Percentiles rank a stretch among this genome's conserved stretches.
Evolutionary conservation across 2,888 invertebrate genomes (phyloP).

Genomic region (Byasa hedistus): DNA sequence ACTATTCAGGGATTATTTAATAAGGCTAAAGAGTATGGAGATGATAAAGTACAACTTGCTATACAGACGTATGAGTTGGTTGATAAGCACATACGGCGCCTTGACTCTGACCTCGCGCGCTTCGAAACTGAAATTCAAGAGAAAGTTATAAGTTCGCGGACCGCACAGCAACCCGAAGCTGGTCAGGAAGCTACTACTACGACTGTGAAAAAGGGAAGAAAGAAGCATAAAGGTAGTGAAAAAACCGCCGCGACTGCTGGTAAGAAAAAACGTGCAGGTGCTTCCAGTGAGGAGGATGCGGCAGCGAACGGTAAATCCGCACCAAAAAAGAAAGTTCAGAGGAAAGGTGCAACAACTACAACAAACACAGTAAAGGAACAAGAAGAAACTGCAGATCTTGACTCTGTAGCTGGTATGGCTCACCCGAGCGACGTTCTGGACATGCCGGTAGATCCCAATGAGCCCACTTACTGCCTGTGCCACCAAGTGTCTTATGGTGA

Average conservation of each 20-base stretch:
- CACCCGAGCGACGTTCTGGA: constrained; percentile 94
- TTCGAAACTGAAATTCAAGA: constrained; percentile 99
- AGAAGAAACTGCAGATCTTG: constrained; percentile 73
- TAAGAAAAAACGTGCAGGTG: constrained; percentile 78
- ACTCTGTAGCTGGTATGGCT: constrained; percentile 80
- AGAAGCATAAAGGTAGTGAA: constrained; percentile 68
- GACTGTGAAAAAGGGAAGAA: constrained; percentile 73
- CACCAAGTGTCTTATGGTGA: constrained; percentile 98
- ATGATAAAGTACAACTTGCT: constrained; percentile 98
- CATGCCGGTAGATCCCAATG: constrained; percentile 97
- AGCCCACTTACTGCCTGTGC: constrained; percentile 98
- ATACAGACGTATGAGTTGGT: constrained; percentile 99
- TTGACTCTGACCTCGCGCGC: constrained; percentile 97
- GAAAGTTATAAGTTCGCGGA: constrained; percentile 89
- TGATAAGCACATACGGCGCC: constrained; percentile 96
- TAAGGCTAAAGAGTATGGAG: constrained; percentile 97
- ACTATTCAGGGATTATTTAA: constrained; percentile 93
- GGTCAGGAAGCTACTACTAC: constrained; percentile 69
- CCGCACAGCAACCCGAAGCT: constrained; percentile 74
- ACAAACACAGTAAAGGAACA: constrained; percentile 64
- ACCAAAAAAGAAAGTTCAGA: constrained; percentile 68
- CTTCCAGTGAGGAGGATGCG: constrained; percentile 75
- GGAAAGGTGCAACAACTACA: constrained; percentile 62
- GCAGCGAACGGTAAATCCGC: constrained; percentile 61
- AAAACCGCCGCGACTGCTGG: constrained; percentile 62